phyloP scores from a whole-genome alignment of 1,140 invertebrate genomes.

The Samia ricini region DNA sequence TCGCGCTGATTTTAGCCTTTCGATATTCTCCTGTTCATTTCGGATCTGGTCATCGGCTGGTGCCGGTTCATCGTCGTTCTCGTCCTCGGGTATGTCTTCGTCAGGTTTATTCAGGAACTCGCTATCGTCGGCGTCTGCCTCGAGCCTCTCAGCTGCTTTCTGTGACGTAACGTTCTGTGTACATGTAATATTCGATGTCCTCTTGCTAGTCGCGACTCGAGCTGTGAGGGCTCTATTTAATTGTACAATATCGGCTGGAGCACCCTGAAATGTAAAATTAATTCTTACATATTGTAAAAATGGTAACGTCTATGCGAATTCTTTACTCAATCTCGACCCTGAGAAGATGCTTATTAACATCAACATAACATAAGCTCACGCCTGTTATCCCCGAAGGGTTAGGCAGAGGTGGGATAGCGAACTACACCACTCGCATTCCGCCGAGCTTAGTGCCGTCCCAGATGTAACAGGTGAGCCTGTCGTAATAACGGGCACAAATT shows the following conservation, averaged over 20 bases:
- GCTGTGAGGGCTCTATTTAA: slow-evolving; percentile 82
- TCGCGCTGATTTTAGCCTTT: slow-evolving; percentile 37
- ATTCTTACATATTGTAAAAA: not conserved
- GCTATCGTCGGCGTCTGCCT: slow-evolving; percentile 44
- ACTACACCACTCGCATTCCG: too few relatives aligned
- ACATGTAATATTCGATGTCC: slow-evolving; percentile 22
- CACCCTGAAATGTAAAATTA: slow-evolving; percentile 78
- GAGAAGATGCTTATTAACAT: too few relatives aligned
- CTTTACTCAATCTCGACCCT: too few relatives aligned
- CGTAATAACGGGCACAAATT: too few relatives aligned
- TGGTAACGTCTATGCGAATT: too few relatives aligned
- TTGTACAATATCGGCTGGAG: slow-evolving; percentile 87
- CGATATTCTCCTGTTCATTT: slow-evolving; percentile 19
- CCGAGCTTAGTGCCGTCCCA: too few relatives aligned
- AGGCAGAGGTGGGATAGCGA: too few relatives aligned
- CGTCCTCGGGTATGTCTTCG: slow-evolving; percentile 26
- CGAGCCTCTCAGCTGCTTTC: slow-evolving; percentile 47
- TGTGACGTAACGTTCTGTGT: slow-evolving; percentile 41
- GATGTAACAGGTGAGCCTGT: too few relatives aligned
- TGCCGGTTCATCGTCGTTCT: slow-evolving; percentile 22
- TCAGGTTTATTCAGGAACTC: slow-evolving; percentile 38
- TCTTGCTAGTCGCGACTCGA: slow-evolving; percentile 50
- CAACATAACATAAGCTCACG: too few relatives aligned
- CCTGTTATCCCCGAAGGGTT: too few relatives aligned
- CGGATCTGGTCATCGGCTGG: slow-evolving; percentile 23